Evolutionary conservation across 2,888 invertebrate genomes (phyloP).

Genomic region (Amphipyra berbera): DNA sequence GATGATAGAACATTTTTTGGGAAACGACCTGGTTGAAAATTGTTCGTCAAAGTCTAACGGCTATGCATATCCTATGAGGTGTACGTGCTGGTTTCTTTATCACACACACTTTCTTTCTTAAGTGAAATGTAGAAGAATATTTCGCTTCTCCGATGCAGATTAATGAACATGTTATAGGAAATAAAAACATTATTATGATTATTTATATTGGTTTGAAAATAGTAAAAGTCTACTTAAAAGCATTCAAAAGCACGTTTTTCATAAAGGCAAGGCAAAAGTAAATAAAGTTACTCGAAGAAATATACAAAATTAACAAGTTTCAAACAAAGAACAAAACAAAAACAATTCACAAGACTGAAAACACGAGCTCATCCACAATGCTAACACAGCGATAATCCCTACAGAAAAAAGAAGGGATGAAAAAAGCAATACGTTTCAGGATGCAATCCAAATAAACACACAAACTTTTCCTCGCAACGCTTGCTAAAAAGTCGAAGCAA

Average conservation of each 20-base stretch:
- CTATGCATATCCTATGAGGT: conserved; percentile 20
- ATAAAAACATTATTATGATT: too few species aligned
- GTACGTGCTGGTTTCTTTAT: conserved; percentile 11
- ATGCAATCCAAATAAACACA: conserved; percentile 54
- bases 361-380: conserved; percentile 34
- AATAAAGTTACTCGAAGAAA: neutral
- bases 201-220: too few species aligned
- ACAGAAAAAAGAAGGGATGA: conserved; percentile 17
- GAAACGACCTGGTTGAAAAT: conserved; percentile 8
- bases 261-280: too few species aligned
- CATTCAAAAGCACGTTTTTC: too few species aligned
- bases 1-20: conserved; percentile 44
- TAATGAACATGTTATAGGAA: too few species aligned
- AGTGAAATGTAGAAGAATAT: neutral
- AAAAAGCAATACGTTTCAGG: conserved; percentile 48
- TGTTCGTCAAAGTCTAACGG: conserved; percentile 18
- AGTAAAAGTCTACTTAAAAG: too few species aligned
- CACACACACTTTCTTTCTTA: too few species aligned
- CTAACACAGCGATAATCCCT: conserved; percentile 37
- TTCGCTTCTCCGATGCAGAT: too few species aligned
- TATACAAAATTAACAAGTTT: conserved; percentile 11
- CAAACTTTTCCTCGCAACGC: conserved; percentile 45
- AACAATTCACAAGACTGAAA: conserved; percentile 24
- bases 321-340: conserved; percentile 13
- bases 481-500: conserved; percentile 56